Evolutionary conservation across 1,140 invertebrate genomes (phyloP), one percentile per base, ranked within the genome.

Genomic region (Oryzaephilus surinamensis): DNA sequence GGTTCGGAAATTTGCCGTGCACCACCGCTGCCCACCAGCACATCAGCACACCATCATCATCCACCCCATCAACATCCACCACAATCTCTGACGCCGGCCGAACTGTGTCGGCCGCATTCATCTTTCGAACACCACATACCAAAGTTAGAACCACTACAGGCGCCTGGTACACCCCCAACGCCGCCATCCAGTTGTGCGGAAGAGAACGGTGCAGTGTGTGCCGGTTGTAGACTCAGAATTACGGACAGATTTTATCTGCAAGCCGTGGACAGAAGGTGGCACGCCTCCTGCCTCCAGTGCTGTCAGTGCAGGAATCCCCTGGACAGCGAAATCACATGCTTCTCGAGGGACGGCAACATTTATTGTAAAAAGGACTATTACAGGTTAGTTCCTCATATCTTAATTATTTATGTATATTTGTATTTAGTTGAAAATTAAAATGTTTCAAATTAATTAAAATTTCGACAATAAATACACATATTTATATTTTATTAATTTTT

Each of bases 291-390:
- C 62, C 70, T 95, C 14, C 81, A 89, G 59, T 97, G 93, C 64
- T 85, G 77, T 55, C 84, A 91, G 57, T 97, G 93, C 67, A 77
- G 85, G 52, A 77, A 87, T 57, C 77, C 82, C 6, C 74, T 97
- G 31, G 90, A 94, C 62, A 79, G 84, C 4, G 88, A 96, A 64
- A 77, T 87, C 52, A 89, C 90, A 34, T 97, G 93, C 66, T 97
- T 93, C 64, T 82, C 88, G 31, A 73, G 87, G 44, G 89, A 95
- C 60, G 91, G 90, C 44, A 86, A 86, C 58, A 96, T 97, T 52
- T 96, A 91, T 67, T 97, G 93, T 74, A 94, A 94, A 66, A 90
- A 92, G 58, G 93, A 97, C 64, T 97, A 97, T 67, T 90, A 92
- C 73, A 85, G 89, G 93, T 96, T 62, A 81, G 82, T 71, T 7